Base-by-base conservation (phyloP, 2,797 vertebrate species). In the Chaetophractus vellerosus region DNA sequence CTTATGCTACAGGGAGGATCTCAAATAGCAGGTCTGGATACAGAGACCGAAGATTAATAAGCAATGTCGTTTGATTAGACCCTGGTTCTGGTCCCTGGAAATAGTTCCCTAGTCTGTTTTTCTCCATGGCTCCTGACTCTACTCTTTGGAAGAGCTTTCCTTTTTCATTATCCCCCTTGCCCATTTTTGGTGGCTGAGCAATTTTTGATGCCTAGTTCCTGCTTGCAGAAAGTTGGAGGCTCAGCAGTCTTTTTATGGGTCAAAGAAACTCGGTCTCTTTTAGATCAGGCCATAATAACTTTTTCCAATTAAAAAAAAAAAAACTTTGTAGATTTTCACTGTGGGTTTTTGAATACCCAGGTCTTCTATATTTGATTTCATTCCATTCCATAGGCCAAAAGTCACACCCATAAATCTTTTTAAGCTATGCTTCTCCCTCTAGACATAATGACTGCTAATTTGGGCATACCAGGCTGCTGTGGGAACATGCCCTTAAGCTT, bases 301-400 rank as follows among this genome's bases (percentile, higher is more conserved):
- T 96, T 68, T 69, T 71, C 50, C 71, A 89, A 68, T 9, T 45
- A 45, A 45, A 45, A 45, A 45, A 45, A 10, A 45, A 45, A 45
- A 74, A 36, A 52, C 68, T 87, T 59, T 26, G 8, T 87, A 71
- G 31, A n/a, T 59, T 80, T 75, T 45, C 45, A 45, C 45, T 45
- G 63, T 88, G 52, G 38, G 45, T 6, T 64, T 93, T 91, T 63
- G 75, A 90, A 63, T 41, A 55, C 74, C 52, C 23, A 72, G 26
- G 33, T 57, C 28, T 92, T 89, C 82, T 57, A 31, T 69, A 61
- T 80, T 94, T 88, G 28, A 81, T 88, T 90, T 69, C 50, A 74
- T 88, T 90, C 55, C 78, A 68, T 81, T 75, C 74, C 19, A 19
- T 23, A 8, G 45, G 45, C 45, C 45, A 45, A 8, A 45, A 45